A percentile compares a stretch with the other conserved stretches of the same genome.
These are phyloP conservation scores for Nothoprocta pentlandii DNA, from an alignment of 2,113 vertebrate species.

Conservation along the genomic window DNA sequence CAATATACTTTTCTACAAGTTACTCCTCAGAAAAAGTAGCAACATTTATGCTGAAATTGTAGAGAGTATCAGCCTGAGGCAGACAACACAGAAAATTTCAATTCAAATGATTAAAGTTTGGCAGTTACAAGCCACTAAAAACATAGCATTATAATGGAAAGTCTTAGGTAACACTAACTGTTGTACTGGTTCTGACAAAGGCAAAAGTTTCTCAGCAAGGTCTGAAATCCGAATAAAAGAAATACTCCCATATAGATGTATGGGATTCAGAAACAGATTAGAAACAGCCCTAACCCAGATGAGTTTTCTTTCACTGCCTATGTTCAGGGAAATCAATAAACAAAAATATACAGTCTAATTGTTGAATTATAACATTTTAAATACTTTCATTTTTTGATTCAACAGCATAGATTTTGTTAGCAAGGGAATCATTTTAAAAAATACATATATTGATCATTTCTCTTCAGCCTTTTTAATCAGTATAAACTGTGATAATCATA, in stretches of 20 bases:
- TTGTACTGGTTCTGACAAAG: neutral
- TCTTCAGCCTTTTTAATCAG: slow-evolving; percentile 23
- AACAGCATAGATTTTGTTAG: slow-evolving; percentile 5
- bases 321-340: slow-evolving; percentile 8
- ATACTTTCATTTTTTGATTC: neutral
- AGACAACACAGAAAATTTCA: neutral
- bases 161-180: neutral
- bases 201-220: neutral
- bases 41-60: neutral
- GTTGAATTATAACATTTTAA: slow-evolving; percentile 33
- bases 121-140: slow-evolving; percentile 9
- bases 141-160: neutral
- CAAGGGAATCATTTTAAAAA: neutral
- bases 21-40: neutral
- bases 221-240: neutral
- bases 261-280: neutral
- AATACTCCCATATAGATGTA: neutral
- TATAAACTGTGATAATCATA: slow-evolving; percentile 4
- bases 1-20: neutral
- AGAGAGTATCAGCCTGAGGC: neutral
- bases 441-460: neutral
- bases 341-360: neutral
- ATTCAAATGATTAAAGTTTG: neutral
- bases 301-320: slow-evolving; percentile 12
- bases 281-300: neutral